Conservation (phyloP, 2,113 vertebrate genomes). For the Mionectes macconnelli region DNA sequence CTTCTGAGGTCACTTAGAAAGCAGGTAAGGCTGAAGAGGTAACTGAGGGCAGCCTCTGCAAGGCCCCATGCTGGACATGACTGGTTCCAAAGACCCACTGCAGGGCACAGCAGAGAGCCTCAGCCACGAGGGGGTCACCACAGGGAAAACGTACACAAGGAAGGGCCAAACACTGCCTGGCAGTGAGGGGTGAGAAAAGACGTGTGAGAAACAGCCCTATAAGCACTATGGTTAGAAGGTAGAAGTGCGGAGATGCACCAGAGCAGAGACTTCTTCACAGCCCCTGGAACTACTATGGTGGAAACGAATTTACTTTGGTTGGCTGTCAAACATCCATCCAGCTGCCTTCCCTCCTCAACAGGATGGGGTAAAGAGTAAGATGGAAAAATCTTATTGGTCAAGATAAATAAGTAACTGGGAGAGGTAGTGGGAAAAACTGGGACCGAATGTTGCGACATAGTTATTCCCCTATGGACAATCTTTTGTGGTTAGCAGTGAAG, state of each 20-base stretch:
- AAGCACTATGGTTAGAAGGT: not conserved
- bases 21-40: not conserved
- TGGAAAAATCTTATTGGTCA: not conserved
- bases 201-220: not conserved
- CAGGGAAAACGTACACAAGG: rapidly evolving
- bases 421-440: not conserved
- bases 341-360: not conserved
- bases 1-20: not conserved
- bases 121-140: not conserved
- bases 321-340: not conserved
- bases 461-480: not conserved
- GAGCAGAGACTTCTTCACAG: not conserved
- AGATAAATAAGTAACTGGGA: not conserved
- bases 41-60: not conserved
- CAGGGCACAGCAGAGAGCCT: not conserved
- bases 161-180: not conserved
- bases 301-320: not conserved
- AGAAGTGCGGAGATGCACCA: not conserved
- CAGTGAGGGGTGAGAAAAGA: not conserved
- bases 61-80: rapidly evolving
- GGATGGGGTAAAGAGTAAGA: not conserved
- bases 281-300: not conserved
- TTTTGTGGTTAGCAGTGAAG: not conserved
- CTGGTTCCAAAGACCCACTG: not conserved
- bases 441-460: not conserved